Evolutionary conservation across 2,888 invertebrate species (phyloP), one percentile per base, ranked within the genome.

Genomic region (Plebejus melissa): DNA sequence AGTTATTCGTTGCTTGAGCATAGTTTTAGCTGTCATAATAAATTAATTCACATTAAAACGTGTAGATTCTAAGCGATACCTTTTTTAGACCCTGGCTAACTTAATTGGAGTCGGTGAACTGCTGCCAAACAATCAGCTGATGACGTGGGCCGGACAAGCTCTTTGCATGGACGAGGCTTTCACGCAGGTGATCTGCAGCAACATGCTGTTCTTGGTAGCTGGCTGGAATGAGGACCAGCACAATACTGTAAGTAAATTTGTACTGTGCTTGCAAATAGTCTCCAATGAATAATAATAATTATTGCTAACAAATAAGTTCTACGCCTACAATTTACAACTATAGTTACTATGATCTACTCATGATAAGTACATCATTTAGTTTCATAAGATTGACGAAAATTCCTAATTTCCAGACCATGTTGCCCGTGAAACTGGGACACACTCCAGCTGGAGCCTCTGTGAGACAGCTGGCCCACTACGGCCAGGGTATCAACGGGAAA

Each of bases 381-480:
- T 22, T 22, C 32, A 32, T 32, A 2, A 22, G 22, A 22, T 22
- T 22, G 22, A 32, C 46, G 46, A 50, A 22, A 22, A 46, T n/a
- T 0, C 6, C 58, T 22, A 0, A 72, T 74, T 84, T 86, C 4
- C 85, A 96, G 95, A 96, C 95, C 1, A 94, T 96, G 89, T 80
- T 97, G 41, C 96, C 96, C 0, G 95, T 96, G 0, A 95, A 96
- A 76, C 82, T 96, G n/a, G 95, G 94, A 0, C 96, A 96, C 80
- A 87, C 94, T 0, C 97, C 97, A 0, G 96, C 96, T 1, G 97
- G 97, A 2, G 93, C 95, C 0, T 94, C 97, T 0, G 94, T 95
- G 0, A 94, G 95, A 81, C 96, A 97, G 84, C 85, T 97, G 7
- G 89, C 95, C 4, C 97, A 98, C 86, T 97, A 95, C 83, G 95